phyloP scores from a whole-genome alignment of 2,888 invertebrate species.

The Allygus modestus region DNA sequence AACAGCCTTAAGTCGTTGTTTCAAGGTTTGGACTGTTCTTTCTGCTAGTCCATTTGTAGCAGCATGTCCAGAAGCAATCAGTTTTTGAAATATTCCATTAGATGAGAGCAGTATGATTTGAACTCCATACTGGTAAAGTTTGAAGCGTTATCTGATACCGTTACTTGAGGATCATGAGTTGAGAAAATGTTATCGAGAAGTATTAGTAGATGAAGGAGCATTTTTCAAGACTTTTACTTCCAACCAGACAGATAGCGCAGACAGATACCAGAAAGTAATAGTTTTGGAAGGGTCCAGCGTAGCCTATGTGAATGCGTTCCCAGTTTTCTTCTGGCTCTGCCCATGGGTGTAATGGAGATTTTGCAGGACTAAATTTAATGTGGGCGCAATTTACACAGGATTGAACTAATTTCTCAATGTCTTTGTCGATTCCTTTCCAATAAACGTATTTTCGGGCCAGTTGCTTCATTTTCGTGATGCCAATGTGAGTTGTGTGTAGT shows the following conservation, averaged over 20 bases:
- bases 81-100: slow-evolving; percentile 56
- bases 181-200: slow-evolving; percentile 65
- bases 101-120: slow-evolving; percentile 59
- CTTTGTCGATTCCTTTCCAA: slow-evolving; percentile 68
- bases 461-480: too few relatives aligned
- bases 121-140: slow-evolving; percentile 64
- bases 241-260: slow-evolving; percentile 63
- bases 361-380: too few relatives aligned
- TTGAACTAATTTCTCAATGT: slow-evolving; percentile 68
- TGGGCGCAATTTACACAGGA: too few relatives aligned
- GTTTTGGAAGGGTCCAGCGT: too few relatives aligned
- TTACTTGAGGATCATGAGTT: slow-evolving; percentile 60
- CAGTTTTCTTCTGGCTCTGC: too few relatives aligned
- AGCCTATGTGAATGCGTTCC: too few relatives aligned
- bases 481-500: too few relatives aligned
- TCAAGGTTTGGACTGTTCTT: slow-evolving; percentile 65
- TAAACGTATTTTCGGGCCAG: slow-evolving; percentile 70
- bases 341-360: too few relatives aligned
- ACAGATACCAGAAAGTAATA: slow-evolving; percentile 56
- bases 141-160: slow-evolving; percentile 66
- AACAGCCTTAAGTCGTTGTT: slow-evolving; percentile 60
- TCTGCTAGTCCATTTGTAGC: too few relatives aligned
- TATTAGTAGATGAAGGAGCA: slow-evolving; percentile 59
- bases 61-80: too few relatives aligned
- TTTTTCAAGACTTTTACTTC: too few relatives aligned